Conservation (phyloP, 2,797 vertebrate species). For the Oreochromis grahami region DNA sequence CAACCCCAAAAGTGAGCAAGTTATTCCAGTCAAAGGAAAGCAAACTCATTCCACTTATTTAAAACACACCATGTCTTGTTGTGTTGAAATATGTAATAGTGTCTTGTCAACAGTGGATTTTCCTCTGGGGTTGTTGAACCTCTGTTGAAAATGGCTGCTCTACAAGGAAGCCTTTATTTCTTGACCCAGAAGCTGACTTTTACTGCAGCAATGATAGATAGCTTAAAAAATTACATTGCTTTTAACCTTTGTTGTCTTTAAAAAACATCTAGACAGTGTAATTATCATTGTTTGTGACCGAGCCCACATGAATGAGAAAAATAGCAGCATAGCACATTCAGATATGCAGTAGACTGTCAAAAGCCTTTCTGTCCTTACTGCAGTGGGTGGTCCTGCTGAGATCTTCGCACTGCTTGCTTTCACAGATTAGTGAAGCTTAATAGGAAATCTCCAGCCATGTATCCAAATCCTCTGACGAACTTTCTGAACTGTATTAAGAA, state of each 20-base stretch:
- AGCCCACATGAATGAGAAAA: background rate
- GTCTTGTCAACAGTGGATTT: background rate
- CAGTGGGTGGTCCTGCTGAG: background rate
- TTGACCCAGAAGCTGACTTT: background rate
- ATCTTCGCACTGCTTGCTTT: background rate
- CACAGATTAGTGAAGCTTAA: conserved; percentile 1
- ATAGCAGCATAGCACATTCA: background rate
- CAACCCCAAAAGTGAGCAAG: conserved; percentile 25
- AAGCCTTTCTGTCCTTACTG: background rate
- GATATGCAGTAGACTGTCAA: background rate
- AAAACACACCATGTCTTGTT: conserved; percentile 19
- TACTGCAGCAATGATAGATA: background rate
- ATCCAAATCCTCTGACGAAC: background rate
- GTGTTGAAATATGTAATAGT: conserved; percentile 30
- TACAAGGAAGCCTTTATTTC: background rate
- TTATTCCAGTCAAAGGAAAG: conserved; percentile 31
- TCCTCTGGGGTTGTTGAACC: background rate
- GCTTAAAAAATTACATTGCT: background rate
- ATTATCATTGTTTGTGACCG: background rate
- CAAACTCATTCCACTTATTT: conserved; percentile 8
- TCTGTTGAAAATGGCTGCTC: background rate
- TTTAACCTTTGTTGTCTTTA: background rate
- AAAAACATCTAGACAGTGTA: background rate
- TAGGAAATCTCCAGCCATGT: background rate
- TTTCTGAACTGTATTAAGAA: background rate